phyloP scores from a whole-genome alignment of 2,797 vertebrate species.

The Brotula barbata region DNA sequence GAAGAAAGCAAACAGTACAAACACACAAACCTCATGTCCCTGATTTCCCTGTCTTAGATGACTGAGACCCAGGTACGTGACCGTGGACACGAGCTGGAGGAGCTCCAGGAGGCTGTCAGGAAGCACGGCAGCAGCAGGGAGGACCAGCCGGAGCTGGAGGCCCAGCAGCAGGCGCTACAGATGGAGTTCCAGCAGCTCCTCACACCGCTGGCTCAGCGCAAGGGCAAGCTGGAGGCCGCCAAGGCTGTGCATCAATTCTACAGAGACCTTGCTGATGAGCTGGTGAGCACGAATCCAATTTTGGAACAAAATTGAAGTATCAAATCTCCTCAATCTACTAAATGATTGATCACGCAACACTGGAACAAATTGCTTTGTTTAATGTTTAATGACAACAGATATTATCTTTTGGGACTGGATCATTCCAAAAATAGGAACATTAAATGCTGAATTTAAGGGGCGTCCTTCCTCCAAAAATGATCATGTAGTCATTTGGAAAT shows the following conservation, averaged over 20 bases:
- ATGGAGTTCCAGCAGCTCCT: conserved; percentile 85
- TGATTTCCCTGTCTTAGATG: conserved; percentile 73
- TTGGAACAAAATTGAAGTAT: conserved; percentile 6
- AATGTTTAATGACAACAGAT: conserved; percentile 13
- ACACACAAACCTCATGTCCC: neutral
- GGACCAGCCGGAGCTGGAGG: conserved; percentile 78
- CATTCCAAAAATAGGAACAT: conserved; percentile 9
- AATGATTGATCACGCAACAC: conserved; percentile 27
- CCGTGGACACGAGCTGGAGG: conserved; percentile 86
- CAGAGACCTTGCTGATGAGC: conserved; percentile 92
- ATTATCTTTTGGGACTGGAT: conserved; percentile 12
- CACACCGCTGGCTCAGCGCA: conserved; percentile 84
- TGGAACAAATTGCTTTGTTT: conserved; percentile 1
- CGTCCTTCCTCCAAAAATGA: neutral
- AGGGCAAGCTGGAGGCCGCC: conserved; percentile 84
- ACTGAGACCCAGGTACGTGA: conserved; percentile 90
- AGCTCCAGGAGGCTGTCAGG: conserved; percentile 81
- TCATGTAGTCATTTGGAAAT: conserved; percentile 49
- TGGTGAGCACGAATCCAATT: conserved; percentile 72
- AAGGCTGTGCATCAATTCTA: conserved; percentile 89
- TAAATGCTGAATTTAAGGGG: conserved; percentile 26
- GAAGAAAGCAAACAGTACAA: too few species aligned
- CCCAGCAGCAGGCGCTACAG: conserved; percentile 81
- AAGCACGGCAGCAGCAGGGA: conserved; percentile 68
- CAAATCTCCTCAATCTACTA: conserved; percentile 2